phyloP scores from a whole-genome alignment of 2,113 vertebrate genomes.

The Lota lota region DNA sequence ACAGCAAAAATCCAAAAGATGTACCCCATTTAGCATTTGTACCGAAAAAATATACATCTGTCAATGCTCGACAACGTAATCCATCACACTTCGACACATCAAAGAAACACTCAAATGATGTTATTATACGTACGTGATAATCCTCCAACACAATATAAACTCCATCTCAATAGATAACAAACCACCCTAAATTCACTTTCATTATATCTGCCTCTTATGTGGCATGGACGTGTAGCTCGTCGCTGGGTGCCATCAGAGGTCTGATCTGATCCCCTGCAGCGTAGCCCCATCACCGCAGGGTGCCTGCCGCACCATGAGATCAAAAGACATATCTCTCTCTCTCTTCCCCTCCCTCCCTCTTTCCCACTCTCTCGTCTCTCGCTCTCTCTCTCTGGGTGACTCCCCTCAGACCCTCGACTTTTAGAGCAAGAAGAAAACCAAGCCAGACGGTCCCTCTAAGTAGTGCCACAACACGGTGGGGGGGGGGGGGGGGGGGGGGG shows the following conservation, averaged over 20 bases:
- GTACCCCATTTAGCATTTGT: no score
- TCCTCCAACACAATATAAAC: not conserved
- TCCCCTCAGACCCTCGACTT: not conserved
- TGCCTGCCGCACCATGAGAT: conserved; percentile 37
- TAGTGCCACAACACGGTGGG: not conserved
- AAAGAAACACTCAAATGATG: no score
- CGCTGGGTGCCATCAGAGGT: conserved; percentile 20
- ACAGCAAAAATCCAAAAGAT: no score
- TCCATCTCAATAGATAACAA: not conserved
- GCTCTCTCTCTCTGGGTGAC: not conserved
- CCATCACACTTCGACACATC: no score
- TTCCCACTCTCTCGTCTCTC: no score
- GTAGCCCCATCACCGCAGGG: conserved; percentile 16
- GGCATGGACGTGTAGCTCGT: conserved; percentile 13
- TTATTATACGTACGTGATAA: no score
- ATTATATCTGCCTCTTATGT: conserved; percentile 3
- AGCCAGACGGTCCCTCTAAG: not conserved
- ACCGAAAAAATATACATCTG: no score
- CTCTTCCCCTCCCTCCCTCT: not conserved
- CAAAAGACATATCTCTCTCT: conserved; percentile 34
- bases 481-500: not conserved
- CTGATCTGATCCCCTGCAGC: conserved; percentile 31
- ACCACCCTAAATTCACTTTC: not conserved
- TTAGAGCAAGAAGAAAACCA: not conserved
- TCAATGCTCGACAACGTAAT: no score